phyloP scores from a whole-genome alignment of 2,797 vertebrate genomes.

The Balearica regulorum region DNA sequence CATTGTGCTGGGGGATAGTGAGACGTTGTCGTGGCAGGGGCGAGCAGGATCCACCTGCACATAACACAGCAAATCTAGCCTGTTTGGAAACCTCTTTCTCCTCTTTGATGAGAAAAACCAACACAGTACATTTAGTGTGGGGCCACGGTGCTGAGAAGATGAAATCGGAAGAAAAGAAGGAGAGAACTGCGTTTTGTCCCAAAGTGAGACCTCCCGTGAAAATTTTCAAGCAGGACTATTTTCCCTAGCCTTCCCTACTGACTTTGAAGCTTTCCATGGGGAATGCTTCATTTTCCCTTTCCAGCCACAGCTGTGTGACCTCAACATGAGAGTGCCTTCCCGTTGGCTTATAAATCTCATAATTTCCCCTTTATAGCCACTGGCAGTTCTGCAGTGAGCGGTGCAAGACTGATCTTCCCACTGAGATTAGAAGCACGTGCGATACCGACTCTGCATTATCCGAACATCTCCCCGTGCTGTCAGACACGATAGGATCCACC shows the following conservation, averaged over 20 bases:
- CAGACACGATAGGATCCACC: fast-evolving
- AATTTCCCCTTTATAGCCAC: background rate
- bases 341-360: background rate
- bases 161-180: background rate
- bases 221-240: background rate
- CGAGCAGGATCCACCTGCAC: background rate
- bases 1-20: background rate
- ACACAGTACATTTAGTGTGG: fast-evolving
- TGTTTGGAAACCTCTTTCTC: background rate
- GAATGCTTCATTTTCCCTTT: background rate
- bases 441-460: fast-evolving
- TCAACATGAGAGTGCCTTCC: fast-evolving
- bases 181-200: background rate
- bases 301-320: background rate
- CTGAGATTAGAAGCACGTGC: fast-evolving
- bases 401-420: background rate
- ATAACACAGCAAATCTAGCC: fast-evolving
- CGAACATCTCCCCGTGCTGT: background rate
- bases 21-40: background rate
- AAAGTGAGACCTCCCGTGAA: background rate
- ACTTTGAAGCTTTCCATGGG: background rate
- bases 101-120: background rate
- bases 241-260: background rate
- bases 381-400: background rate
- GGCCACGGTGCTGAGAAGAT: background rate